Evolutionary conservation across 2,113 vertebrate genomes (phyloP).

Genomic region (Daboia siamensis): DNA sequence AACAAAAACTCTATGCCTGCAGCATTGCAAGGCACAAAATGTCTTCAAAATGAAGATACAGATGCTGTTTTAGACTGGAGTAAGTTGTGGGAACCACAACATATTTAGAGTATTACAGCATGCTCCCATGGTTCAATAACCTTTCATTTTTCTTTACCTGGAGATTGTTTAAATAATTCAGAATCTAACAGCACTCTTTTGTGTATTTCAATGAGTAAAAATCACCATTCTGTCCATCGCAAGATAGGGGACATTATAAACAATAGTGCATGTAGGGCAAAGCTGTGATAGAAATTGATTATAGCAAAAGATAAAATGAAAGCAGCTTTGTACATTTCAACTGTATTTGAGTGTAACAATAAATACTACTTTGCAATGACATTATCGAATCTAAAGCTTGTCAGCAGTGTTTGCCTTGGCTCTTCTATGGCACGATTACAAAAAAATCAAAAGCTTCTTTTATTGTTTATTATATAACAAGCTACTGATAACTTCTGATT

Average conservation of each 20-base stretch:
- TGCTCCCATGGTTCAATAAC: neutral
- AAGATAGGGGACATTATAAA: neutral
- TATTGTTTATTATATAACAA: neutral
- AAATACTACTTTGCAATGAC: neutral
- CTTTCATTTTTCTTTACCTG: neutral
- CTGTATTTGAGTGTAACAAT: neutral
- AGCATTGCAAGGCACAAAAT: neutral
- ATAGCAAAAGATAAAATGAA: neutral
- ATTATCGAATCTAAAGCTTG: neutral
- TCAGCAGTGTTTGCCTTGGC: neutral
- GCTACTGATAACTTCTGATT: neutral
- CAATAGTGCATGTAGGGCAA: neutral
- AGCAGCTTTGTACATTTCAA: neutral
- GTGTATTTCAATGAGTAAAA: neutral
- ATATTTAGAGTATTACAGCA: neutral
- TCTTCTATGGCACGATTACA: neutral
- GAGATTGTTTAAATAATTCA: neutral
- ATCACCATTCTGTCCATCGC: neutral
- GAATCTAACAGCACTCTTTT: neutral
- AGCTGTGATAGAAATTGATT: neutral
- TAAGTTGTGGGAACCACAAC: neutral
- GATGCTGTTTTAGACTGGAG: neutral
- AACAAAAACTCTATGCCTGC: neutral
- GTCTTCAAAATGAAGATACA: neutral
- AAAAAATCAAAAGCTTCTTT: neutral